A percentile compares a stretch with the other conserved stretches of the same genome.
These are phyloP conservation scores for Aphyosemion australe DNA, from an alignment of 2,113 vertebrate species.

Conservation along the genomic window DNA sequence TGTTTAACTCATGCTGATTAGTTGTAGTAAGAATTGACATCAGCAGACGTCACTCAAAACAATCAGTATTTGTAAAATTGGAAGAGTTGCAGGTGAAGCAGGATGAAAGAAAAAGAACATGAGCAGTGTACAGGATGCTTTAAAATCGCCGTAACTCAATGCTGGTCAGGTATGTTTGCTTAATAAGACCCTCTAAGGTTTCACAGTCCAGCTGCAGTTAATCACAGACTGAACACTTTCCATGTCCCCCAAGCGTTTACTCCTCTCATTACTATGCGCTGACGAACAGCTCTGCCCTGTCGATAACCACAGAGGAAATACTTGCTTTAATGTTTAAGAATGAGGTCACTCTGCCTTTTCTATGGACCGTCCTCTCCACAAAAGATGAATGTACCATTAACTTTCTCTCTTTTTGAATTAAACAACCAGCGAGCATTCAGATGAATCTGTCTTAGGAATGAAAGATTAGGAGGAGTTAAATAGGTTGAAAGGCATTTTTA, in stretches of 20 bases:
- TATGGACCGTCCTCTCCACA: background rate
- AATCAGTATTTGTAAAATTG: no score
- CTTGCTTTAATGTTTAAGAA: slow-evolving; percentile 4
- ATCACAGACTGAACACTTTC: slow-evolving; percentile 29
- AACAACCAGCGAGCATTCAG: background rate
- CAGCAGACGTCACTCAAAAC: no score
- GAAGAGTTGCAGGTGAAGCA: no score
- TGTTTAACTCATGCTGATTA: no score
- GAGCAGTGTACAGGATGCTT: no score
- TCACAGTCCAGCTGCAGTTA: slow-evolving; percentile 27
- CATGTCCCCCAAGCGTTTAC: slow-evolving; percentile 22
- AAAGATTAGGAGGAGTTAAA: no score
- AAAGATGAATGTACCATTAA: background rate
- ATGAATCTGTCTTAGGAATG: background rate
- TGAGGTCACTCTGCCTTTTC: background rate
- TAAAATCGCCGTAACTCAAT: background rate
- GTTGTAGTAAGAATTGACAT: no score
- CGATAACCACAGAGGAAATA: background rate
- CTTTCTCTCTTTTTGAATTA: background rate
- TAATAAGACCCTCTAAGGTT: slow-evolving; percentile 13
- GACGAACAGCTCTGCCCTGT: slow-evolving; percentile 13
- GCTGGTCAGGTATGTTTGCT: slow-evolving; percentile 8
- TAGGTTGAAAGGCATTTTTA: no score
- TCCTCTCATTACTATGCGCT: slow-evolving; percentile 17
- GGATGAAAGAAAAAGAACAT: background rate